These are phyloP conservation scores for Marmota flaviventris DNA, from an alignment of 2,113 vertebrate genomes.

Conservation along the genomic window DNA sequence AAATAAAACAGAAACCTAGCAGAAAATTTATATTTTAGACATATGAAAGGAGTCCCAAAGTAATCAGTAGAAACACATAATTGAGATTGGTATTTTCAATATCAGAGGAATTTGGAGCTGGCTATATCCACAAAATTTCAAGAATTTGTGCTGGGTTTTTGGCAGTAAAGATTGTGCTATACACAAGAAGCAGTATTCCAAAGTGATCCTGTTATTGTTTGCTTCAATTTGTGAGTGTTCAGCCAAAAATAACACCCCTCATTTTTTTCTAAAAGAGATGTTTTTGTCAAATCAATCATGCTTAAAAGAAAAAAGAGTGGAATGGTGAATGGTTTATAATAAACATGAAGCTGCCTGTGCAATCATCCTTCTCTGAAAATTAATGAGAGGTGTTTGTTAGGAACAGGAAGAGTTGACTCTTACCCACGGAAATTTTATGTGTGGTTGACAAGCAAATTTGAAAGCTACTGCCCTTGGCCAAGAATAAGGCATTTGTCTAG, in stretches of 20 bases:
- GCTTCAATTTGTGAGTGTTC: not conserved
- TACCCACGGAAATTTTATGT: not conserved
- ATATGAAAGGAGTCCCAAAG: not conserved
- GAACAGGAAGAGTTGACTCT: not conserved
- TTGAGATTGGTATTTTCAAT: conserved; percentile 41
- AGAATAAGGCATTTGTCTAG: not conserved
- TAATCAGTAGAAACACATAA: conserved; percentile 42
- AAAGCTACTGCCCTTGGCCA: not conserved
- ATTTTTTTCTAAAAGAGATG: not conserved
- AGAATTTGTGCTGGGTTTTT: not conserved
- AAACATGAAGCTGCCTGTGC: not conserved
- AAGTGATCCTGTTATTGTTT: conserved; percentile 31
- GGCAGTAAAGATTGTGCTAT: not conserved
- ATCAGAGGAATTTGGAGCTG: conserved; percentile 18
- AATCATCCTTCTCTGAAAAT: not conserved
- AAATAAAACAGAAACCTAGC: not conserved
- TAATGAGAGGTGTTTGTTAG: not conserved
- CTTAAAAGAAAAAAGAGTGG: not conserved
- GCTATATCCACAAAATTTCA: not conserved
- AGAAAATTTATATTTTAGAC: conserved; percentile 51
- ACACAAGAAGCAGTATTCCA: not conserved
- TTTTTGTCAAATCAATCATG: conserved; percentile 42
- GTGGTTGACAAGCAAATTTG: not conserved
- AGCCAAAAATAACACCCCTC: not conserved
- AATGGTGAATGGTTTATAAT: conserved; percentile 7